A percentile compares a stretch with the other conserved stretches of the same genome.
Evolutionary conservation across 2,888 invertebrate species (phyloP).

Genomic region (Melanotus villosus): DNA sequence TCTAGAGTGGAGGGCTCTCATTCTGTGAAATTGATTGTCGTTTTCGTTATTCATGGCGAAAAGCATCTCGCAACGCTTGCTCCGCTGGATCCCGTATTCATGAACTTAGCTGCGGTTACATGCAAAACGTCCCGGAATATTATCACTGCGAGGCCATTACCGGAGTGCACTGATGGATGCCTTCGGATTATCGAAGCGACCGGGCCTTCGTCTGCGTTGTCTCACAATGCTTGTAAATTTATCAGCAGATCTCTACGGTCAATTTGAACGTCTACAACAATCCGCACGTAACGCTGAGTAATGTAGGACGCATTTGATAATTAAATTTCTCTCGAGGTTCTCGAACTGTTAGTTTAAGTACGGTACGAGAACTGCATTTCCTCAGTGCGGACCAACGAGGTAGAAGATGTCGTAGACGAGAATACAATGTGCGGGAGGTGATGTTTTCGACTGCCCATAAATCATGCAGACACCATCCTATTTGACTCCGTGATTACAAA

Average conservation of each 20-base stretch:
- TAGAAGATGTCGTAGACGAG: conserved; percentile 62
- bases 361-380: conserved; percentile 50
- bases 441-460: conserved; percentile 61
- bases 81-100: conserved; percentile 47
- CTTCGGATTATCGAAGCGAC: conserved; percentile 50
- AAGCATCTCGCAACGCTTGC: conserved; percentile 20
- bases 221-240: conserved; percentile 58
- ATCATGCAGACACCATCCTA: conserved; percentile 63
- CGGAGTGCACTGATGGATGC: conserved; percentile 53
- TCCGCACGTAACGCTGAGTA: conserved; percentile 62
- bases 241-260: conserved; percentile 65
- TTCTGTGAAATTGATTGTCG: conserved; percentile 66
- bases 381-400: conserved; percentile 55
- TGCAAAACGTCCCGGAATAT: conserved; percentile 51
- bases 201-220: conserved; percentile 38
- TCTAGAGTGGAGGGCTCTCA: conserved; percentile 58
- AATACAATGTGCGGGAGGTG: conserved; percentile 62
- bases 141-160: conserved; percentile 50
- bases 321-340: conserved; percentile 61
- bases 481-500: conserved; percentile 65
- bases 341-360: conserved; percentile 51
- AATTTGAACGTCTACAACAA: conserved; percentile 64
- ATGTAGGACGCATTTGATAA: conserved; percentile 65
- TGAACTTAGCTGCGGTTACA: conserved; percentile 50
- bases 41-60: conserved; percentile 65